These are phyloP conservation scores for Anhinga rufa DNA, from an alignment of 2,113 vertebrate species.

Conservation along the genomic window DNA sequence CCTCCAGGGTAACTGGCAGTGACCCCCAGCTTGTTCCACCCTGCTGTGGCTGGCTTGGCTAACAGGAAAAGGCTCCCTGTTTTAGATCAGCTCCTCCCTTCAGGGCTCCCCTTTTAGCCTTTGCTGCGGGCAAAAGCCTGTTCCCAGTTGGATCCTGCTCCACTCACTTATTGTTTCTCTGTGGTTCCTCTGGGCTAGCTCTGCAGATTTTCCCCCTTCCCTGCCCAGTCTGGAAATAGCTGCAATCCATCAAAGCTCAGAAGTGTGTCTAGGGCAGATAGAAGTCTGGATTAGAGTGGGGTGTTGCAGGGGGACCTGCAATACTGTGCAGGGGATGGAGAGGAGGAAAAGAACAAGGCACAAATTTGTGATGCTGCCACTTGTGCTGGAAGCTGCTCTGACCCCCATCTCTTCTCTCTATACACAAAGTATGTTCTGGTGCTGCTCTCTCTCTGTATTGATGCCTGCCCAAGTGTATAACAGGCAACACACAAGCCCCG, in stretches of 20 bases:
- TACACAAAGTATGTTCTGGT: not conserved
- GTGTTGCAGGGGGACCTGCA: not conserved
- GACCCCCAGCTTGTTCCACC: not conserved
- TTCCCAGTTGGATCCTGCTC: slow-evolving; percentile 5
- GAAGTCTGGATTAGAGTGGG: not conserved
- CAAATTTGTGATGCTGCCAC: not conserved
- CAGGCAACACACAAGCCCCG: not conserved
- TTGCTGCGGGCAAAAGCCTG: not conserved
- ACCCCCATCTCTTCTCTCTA: not conserved
- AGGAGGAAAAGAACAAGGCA: not conserved
- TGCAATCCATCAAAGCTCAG: not conserved
- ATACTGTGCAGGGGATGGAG: not conserved
- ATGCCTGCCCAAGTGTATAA: not conserved
- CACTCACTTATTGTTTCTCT: not conserved
- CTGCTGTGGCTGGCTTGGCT: not conserved
- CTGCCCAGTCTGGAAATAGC: not conserved
- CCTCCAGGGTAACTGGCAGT: not conserved
- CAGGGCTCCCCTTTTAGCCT: not conserved
- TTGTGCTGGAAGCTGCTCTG: not conserved
- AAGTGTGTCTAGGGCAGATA: not conserved
- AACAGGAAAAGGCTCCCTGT: not conserved
- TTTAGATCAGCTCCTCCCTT: slow-evolving; percentile 32
- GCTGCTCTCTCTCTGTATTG: not conserved
- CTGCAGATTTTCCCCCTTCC: not conserved
- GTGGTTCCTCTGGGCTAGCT: not conserved